These are phyloP conservation scores for Bothrops jararaca DNA, from an alignment of 2,113 vertebrate genomes.

Conservation along the genomic window DNA sequence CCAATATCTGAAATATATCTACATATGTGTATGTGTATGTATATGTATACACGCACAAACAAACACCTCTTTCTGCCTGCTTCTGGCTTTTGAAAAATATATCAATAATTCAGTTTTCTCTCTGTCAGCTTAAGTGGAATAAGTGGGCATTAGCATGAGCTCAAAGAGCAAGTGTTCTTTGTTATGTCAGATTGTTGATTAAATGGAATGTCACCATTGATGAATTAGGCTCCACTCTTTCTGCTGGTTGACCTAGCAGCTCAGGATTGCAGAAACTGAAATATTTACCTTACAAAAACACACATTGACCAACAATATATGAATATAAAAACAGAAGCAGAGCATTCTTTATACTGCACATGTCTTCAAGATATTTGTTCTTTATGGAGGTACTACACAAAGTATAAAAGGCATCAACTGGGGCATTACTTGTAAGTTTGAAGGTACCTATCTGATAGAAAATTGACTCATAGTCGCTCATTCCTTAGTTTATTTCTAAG, in stretches of 20 bases:
- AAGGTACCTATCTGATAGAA: not conserved
- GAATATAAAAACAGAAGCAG: not conserved
- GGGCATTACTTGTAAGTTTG: not conserved
- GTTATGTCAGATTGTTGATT: not conserved
- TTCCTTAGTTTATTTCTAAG: not conserved
- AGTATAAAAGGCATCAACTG: not conserved
- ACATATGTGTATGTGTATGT: not conserved
- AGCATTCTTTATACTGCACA: not conserved
- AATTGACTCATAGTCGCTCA: not conserved
- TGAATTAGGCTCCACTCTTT: conserved; percentile 11
- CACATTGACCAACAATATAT: not conserved
- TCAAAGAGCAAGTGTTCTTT: not conserved
- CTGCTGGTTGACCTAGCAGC: conserved; percentile 3
- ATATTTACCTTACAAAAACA: not conserved
- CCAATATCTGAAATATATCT: not conserved
- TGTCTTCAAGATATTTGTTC: not conserved
- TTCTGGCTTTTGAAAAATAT: not conserved
- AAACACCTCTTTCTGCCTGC: not conserved
- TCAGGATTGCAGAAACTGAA: not conserved
- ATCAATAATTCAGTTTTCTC: not conserved
- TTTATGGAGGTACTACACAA: not conserved
- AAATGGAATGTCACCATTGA: not conserved
- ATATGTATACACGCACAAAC: not conserved
- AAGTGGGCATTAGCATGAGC: not conserved
- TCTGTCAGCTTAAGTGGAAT: not conserved